These are phyloP conservation scores for Corbicula japonica DNA, from an alignment of 2,888 invertebrate genomes.

Conservation along the genomic window DNA sequence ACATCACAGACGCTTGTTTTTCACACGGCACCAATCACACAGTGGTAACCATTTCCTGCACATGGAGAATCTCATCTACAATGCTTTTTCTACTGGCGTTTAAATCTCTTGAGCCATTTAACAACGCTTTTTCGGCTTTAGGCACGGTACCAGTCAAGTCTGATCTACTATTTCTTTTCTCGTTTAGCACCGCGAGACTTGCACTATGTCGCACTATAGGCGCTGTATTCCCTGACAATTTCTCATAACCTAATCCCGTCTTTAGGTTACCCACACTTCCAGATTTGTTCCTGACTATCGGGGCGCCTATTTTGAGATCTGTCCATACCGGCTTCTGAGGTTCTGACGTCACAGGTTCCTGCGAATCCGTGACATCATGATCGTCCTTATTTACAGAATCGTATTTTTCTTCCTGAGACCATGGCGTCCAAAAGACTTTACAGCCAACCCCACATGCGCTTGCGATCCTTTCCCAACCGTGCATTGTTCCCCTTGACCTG, in stretches of 20 bases:
- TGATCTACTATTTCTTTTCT: constrained; percentile 46
- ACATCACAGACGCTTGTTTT: background rate
- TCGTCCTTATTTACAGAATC: constrained; percentile 54
- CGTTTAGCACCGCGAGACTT: constrained; percentile 36
- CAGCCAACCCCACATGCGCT: constrained; percentile 59
- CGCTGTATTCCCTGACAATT: constrained; percentile 29
- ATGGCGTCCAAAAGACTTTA: constrained; percentile 56
- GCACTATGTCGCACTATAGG: constrained; percentile 10
- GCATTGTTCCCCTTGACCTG: constrained; percentile 54
- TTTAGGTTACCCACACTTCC: constrained; percentile 47
- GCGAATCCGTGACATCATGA: background rate
- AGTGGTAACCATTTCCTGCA: constrained; percentile 57
- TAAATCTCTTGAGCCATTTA: constrained; percentile 27
- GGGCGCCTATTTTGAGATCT: constrained; percentile 47
- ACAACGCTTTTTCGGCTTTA: constrained; percentile 14
- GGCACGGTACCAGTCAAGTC: constrained; percentile 36
- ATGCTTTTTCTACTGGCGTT: constrained; percentile 43
- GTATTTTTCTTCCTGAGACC: constrained; percentile 49
- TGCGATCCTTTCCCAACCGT: constrained; percentile 61
- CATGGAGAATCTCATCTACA: constrained; percentile 45
- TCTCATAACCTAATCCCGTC: constrained; percentile 35
- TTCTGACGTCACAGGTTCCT: constrained; percentile 44
- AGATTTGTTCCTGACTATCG: constrained; percentile 62
- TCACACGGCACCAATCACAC: constrained; percentile 43
- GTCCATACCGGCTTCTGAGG: constrained; percentile 62